Base-by-base conservation (phyloP, 2,888 invertebrate species). In the Hirtodrosophila duncani region DNA sequence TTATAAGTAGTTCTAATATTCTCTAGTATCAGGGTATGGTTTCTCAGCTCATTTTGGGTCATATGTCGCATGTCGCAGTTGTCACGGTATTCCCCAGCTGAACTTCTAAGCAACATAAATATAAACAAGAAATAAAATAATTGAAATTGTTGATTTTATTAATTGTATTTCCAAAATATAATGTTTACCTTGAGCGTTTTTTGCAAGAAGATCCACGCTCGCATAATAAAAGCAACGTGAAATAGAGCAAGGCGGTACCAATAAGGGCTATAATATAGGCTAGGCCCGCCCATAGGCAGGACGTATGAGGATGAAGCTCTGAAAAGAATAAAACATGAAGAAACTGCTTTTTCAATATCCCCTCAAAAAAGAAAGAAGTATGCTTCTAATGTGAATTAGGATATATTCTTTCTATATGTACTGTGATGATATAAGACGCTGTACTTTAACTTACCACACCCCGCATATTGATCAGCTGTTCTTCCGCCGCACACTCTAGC, bases 311-410 rank as follows among this genome's bases (percentile, higher is more conserved):
- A 6, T 30, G 20, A 1, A 11, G 8, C 3, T 11, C 50, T 45
- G 8, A 11, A 34, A 7, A 2, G 14, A 18, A 16, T 11, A 14
- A 7, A 6, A 5, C 8, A 14, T 10, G 4, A 21, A 18, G 9
- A 23, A 42, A 48, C 45, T 51, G 38, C 39, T 29, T 20, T 6
- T 17, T 51, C 38, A 14, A 21, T 33, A 36, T 46, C 21, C 9
- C 1, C 7, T 11, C 8, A 13, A 6, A 26, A 36, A n/a, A 17
- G 44, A 20, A 20, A 11, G 9, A 1, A 9, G 23, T 27, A n/a
- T 10, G 4, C 20, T 21, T n/a, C n/a, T n/a, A n/a, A n/a, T n/a
- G n/a, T n/a, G n/a, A n/a, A n/a, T n/a, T n/a, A n/a, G n/a, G n/a
- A n/a, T n/a, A n/a, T n/a, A n/a, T n/a, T n/a, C n/a, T n/a, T n/a